Base-by-base conservation (phyloP, 2,113 vertebrate genomes). In the Tragulus kanchil region DNA sequence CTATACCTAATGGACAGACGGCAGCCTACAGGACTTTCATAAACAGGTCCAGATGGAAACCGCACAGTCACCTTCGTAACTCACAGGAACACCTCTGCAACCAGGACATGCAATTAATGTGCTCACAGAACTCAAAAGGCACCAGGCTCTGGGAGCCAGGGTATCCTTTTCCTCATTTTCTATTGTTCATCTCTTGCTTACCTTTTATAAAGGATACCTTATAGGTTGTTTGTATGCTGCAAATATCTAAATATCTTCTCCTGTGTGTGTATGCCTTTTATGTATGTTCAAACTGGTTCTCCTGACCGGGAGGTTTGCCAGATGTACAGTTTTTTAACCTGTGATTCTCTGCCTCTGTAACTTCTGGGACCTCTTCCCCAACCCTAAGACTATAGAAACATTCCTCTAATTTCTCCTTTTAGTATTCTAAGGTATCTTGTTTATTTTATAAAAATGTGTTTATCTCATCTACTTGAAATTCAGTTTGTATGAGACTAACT, bases 21-120 rank as follows among this genome's bases (percentile, higher is more conserved):
- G 90, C 19, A 94, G 90, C 77, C 11, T 87, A 95, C 10, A 59
- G 6, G 77, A 28, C 50, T 90, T 73, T 31, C 2, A 8, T 89
- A 93, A 98, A 92, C 86, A 93, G 77, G 89, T 69, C 56, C 93
- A 86, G 94, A 97, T 65, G 67, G 89, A 89, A 77, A 52, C 50
- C n/a, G 17, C 62, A 62, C 28, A n/a, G n/a, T 65, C 52, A 52
- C 89, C 56, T 71, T 59, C 2, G 0, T 42, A 62, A 73, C 50
- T 93, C 89, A 87, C 25, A 64, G 78, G 89, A 64, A 91, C 52
- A 56, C 45, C 14, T 3, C 58, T 19, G 77, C 59, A 75, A 77
- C 52, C 14, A 75, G 69, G 62, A 59, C 19, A 42, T 0, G 4
- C 11, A 11, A 69, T 8, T 90, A 86, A 88, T 23, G 0, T 21